Evolutionary conservation across 1,140 invertebrate species (phyloP), one percentile per base, ranked within the genome.

Genomic region (Cyclina sinensis): DNA sequence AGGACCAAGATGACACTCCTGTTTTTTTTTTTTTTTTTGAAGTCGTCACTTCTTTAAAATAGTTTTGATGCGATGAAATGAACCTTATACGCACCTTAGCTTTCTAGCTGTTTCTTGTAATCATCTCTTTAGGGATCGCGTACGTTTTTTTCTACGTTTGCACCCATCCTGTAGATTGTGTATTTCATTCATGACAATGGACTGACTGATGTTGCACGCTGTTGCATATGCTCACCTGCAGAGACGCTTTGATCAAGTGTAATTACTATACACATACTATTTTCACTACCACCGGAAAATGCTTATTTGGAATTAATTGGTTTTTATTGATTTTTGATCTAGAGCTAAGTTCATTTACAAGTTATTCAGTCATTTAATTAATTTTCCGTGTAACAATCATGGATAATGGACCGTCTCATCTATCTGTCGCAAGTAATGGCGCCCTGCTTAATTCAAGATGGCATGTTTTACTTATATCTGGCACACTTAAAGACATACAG

Each of bases 301-400:
- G 78, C 57, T 80, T 80, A 80, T 80, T 80, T 59, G 78, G 51
- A 80, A 80, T 80, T 80, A 80, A 80, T 80, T 80, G 78, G 78
- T 80, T 80, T 62, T 57, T 80, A 80, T 80, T 51, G 78, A 80
- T 80, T 80, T 59, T 35, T 57, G 46, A 37, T 80, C 48, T 54
- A 27, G 78, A 35, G 37, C 51, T 37, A 16, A 16, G 78, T 39
- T 59, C 57, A 21, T 80, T 59, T 18, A 59, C 24, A 5, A 62
- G 30, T 39, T 27, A 9, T 57, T 80, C 51, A 24, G 16, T 48
- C 4, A 37, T 48, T 80, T 80, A 80, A 80, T 80, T 80, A 80
- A 80, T 80, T 80, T 80, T 80, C 78, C 16, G 39, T 80, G 78
- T 80, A 51, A 80, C 48, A 80, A 35, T 57, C 9, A 80, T 14